Conservation (phyloP, 2,113 vertebrate species). For the Tamias sibiricus region DNA sequence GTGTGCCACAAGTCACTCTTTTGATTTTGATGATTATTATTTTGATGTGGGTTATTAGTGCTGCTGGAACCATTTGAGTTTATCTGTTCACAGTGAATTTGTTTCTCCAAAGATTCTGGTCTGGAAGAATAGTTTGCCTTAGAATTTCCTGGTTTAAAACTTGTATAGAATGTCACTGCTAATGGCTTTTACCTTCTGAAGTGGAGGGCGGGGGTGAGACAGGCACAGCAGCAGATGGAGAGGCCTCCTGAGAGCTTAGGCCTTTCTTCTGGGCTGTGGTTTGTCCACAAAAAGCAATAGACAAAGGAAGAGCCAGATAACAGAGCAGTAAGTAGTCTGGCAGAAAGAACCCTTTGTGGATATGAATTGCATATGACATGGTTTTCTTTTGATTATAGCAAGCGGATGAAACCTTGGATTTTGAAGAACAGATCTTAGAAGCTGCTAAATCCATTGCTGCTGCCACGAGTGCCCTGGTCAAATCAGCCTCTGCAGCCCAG, state of each 20-base stretch:
- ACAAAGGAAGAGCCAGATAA: background rate
- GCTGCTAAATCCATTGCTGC: conserved; percentile 99
- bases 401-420: conserved; percentile 98
- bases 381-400: conserved; percentile 91
- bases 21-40: background rate
- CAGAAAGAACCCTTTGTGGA: background rate
- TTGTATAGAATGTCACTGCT: background rate
- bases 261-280: background rate
- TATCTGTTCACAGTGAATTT: background rate
- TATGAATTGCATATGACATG: conserved; percentile 53
- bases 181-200: background rate
- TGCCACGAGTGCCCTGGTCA: conserved; percentile 98
- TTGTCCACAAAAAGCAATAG: background rate
- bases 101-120: background rate
- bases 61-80: background rate
- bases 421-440: conserved; percentile 99
- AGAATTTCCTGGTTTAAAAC: background rate
- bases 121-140: conserved; percentile 33
- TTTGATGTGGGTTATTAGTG: background rate
- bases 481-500: conserved; percentile 98
- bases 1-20: background rate
- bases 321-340: conserved; percentile 23
- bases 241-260: background rate
- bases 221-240: background rate
- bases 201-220: background rate